phyloP scores from a whole-genome alignment of 2,888 invertebrate genomes.

The Nomada hirtipes region DNA sequence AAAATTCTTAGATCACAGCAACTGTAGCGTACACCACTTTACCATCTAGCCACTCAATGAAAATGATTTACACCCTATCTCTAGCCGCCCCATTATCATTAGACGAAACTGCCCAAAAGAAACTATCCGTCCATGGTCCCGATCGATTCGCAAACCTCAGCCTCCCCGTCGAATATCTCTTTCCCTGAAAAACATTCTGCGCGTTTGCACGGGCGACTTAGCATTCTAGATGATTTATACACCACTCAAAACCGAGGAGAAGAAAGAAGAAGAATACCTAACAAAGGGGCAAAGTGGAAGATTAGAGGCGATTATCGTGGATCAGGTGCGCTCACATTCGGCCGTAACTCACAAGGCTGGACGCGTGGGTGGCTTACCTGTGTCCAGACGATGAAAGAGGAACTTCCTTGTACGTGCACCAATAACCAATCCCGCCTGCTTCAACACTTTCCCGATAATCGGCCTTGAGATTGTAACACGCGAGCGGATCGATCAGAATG shows the following conservation, averaged over 20 bases:
- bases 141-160: slow-evolving; percentile 18
- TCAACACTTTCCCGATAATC: slow-evolving; percentile 53
- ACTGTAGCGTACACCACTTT: background rate
- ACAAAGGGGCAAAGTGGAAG: slow-evolving; percentile 83
- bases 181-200: slow-evolving; percentile 73
- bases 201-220: slow-evolving; percentile 79
- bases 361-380: slow-evolving; percentile 82
- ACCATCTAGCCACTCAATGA: background rate
- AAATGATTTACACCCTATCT: slow-evolving; percentile 20
- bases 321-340: slow-evolving; percentile 81
- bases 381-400: slow-evolving; percentile 75
- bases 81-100: slow-evolving; percentile 1
- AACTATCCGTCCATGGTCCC: background rate
- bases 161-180: slow-evolving; percentile 26
- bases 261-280: slow-evolving; percentile 71
- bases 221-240: slow-evolving; percentile 80
- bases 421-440: slow-evolving; percentile 25
- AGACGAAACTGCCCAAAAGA: slow-evolving; percentile 2
- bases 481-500: slow-evolving; percentile 43
- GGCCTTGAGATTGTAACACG: slow-evolving; percentile 56
- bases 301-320: slow-evolving; percentile 84
- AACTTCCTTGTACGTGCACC: slow-evolving; percentile 61
- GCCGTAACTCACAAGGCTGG: slow-evolving; percentile 80
- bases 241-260: slow-evolving; percentile 60
- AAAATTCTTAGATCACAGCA: too few relatives aligned